Evolutionary conservation across 1,140 invertebrate genomes (phyloP).

Genomic region (Neodiprion lecontei): DNA sequence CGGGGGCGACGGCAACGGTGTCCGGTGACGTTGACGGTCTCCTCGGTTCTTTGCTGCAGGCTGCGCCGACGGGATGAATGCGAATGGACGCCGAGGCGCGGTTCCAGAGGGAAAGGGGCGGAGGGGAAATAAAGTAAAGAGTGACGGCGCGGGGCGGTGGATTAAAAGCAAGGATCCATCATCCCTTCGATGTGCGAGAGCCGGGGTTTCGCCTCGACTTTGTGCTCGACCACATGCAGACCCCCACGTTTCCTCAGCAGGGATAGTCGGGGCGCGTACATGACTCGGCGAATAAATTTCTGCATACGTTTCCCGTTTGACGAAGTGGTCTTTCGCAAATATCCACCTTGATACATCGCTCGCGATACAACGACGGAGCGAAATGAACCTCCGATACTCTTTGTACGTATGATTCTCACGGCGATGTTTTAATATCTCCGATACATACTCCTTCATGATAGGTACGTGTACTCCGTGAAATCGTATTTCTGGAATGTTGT

Average conservation of each 20-base stretch:
- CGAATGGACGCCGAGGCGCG: neutral
- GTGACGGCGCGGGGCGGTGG: neutral
- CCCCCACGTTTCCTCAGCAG: neutral
- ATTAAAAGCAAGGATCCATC: constrained; percentile 7
- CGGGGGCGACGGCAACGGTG: neutral
- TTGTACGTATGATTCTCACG: no score
- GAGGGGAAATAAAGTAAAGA: neutral
- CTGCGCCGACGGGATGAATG: neutral
- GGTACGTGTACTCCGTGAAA: no score
- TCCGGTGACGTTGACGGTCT: constrained; percentile 4
- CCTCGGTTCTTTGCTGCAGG: neutral
- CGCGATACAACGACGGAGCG: neutral
- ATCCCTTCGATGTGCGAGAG: constrained; percentile 6
- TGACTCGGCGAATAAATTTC: constrained; percentile 1
- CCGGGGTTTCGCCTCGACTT: neutral
- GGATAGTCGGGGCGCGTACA: neutral
- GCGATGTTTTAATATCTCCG: no score
- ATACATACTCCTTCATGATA: no score
- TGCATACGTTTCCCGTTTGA: neutral
- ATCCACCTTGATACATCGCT: neutral
- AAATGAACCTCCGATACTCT: no score
- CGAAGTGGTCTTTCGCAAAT: neutral
- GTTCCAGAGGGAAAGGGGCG: neutral
- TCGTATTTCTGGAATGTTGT: no score
- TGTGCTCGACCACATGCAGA: neutral